Base-by-base conservation (phyloP, 2,113 vertebrate genomes). In the Daubentonia madagascariensis region DNA sequence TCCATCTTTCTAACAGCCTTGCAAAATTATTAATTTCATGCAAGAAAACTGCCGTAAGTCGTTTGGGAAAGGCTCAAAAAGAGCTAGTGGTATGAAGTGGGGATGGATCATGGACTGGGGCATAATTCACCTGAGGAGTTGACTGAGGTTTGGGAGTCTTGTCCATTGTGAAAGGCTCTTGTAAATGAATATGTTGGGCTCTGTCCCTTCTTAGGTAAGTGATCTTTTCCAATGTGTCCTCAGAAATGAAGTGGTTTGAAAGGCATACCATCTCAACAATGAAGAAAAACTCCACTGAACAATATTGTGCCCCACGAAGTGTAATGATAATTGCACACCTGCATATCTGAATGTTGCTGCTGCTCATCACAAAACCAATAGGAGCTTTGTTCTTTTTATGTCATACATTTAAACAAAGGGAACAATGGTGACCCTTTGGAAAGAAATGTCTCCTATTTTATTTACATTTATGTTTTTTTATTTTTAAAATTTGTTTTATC, bases 1-100 rank as follows among this genome's bases (percentile, higher is more conserved):
- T n/a, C 43, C 30, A 16, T 92, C 20, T 97, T 94, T 91, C 12
- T 40, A 96, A 54, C 97, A 99, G 99, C 98, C 99, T 89, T 99
- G 99, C 98, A 97, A 99, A 96, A 98, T 99, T 97, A 98, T 99
- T 81, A 98, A 98, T 89, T 99, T 99, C 95, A 98, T 99, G 54
- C 96, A 98, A 94, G 98, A 99, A 96, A 99, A 99, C 98, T 99
- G 99, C 96, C 98, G 99, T 99, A 98, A 99, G 99, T 98, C 95
- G 48, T 54, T 40, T 79, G 25, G 22, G 65, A 92, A 89, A 80
- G 3, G 18, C 32, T 84, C 22, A 23, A n/a, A 80, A 75, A 76
- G 45, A 81, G 45, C 23, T 40, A 20, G 57, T 22, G 7, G 22
- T 72, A 25, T 37, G 43, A 48, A 28, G 68, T 61, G 79, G 48